Conservation (phyloP, 2,888 invertebrate species). For the Lymantria monacha region DNA sequence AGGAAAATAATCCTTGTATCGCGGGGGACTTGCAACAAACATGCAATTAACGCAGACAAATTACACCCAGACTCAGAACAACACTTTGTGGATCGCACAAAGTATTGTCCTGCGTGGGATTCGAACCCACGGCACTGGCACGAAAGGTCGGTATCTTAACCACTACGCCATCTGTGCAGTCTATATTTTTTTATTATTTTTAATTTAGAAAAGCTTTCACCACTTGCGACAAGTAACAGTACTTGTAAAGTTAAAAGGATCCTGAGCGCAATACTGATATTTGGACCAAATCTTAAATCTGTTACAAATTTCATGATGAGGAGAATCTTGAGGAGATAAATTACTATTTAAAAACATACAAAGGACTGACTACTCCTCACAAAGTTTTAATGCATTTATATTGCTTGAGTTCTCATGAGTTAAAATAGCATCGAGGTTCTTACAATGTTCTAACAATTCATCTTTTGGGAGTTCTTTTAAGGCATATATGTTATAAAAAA, state of each 20-base stretch:
- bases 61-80: too few relatives aligned
- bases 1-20: too few relatives aligned
- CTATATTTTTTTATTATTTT: conserved; percentile 12
- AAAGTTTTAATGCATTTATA: conserved; percentile 6
- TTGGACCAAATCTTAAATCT: conserved; percentile 5
- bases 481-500: too few relatives aligned
- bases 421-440: conserved; percentile 1
- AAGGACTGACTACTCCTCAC: conserved; percentile 4
- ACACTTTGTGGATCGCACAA: too few relatives aligned
- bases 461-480: neutral
- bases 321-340: conserved; percentile 2
- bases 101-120: too few relatives aligned
- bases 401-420: conserved; percentile 1
- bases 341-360: conserved; percentile 3
- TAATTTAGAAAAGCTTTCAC: conserved; percentile 10
- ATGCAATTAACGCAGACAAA: too few relatives aligned
- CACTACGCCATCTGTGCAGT: too few relatives aligned
- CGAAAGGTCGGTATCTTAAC: too few relatives aligned
- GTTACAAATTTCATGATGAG: conserved; percentile 3
- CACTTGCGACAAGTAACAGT: conserved; percentile 7
- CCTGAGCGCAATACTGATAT: conserved; percentile 6
- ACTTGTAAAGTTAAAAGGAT: conserved; percentile 5
- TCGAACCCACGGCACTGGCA: too few relatives aligned
- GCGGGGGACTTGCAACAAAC: too few relatives aligned
- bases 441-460: too few relatives aligned